Conservation (phyloP, 2,113 vertebrate genomes). For the Syrrhaptes paradoxus region DNA sequence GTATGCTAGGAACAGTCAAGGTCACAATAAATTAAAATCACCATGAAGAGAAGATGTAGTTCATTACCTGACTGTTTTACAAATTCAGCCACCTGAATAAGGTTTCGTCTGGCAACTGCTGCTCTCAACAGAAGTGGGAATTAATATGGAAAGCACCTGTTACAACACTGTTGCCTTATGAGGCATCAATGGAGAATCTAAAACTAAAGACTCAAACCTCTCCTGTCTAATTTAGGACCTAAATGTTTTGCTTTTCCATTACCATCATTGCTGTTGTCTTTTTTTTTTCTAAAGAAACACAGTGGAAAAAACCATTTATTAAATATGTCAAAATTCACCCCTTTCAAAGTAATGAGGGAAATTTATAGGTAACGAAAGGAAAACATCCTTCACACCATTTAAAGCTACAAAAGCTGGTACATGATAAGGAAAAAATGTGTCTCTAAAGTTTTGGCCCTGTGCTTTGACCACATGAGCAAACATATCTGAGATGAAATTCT, state of each 20-base stretch:
- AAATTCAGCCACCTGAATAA: neutral
- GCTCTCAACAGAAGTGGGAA: neutral
- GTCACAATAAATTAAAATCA: neutral
- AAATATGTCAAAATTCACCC: neutral
- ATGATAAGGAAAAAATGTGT: neutral
- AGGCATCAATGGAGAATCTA: neutral
- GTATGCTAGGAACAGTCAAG: neutral
- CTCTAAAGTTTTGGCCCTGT: rapidly evolving
- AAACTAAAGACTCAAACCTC: neutral
- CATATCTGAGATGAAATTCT: neutral
- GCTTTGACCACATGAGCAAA: neutral
- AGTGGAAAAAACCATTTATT: neutral
- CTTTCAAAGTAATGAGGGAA: neutral
- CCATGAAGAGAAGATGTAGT: neutral
- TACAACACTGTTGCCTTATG: neutral
- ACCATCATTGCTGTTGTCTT: neutral
- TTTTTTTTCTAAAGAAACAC: neutral
- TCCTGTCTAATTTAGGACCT: neutral
- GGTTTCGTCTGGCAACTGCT: conserved; percentile 18
- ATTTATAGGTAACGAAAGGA: neutral
- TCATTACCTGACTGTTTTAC: neutral
- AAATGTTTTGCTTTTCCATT: neutral
- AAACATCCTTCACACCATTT: neutral
- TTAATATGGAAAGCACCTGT: conserved; percentile 2
- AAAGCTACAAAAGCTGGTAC: neutral